Evolutionary conservation across 1,140 invertebrate genomes (phyloP), one percentile per base, ranked within the genome.

Genomic region (Platyscapa corneri): DNA sequence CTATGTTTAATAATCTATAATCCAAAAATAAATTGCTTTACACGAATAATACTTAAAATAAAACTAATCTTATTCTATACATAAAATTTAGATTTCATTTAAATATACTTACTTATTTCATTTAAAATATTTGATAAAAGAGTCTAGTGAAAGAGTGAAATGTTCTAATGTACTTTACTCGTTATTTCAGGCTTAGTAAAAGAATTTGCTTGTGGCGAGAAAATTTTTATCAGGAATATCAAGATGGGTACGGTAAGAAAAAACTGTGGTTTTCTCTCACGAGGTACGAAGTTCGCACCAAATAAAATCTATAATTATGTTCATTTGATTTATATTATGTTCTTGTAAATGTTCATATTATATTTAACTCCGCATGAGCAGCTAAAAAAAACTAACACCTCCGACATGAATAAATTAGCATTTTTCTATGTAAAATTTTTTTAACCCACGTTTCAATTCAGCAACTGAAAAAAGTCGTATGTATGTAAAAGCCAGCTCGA

Each of bases 171-270:
- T 60, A 60, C 56, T 14, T 60, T 23, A 60, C 20, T 60, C 3
- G 34, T 60, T 14, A 32, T 37, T 53, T 79, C 53, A 65, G 53
- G 27, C 60, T 64, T 2, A 64, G 60, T 64, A 23, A 42, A 80
- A 65, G 60, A 80, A 80, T 80, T 80, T 7, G 56, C 60, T 65
- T 60, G 27, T 60, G 34, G 34, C 23, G 34, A 79, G 34, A 65
- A 53, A 39, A 39, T 64, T 27, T 65, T 80, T 32, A 78, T 34
- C 78, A 39, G 37, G 23, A 34, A 80, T 74, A 27, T 42, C 6
- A 74, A 46, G 8, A 74, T 8, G 6, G 8, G 18, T 42, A 42
- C 23, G 7, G 34, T 23, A 27, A 27, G 6, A 0, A 39, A 12
- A 60, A 60, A 60, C 3, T 27, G 1, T 60, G 2, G 5, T 27